Evolutionary conservation across 2,888 invertebrate genomes (phyloP).

Genomic region (Scotopteryx bipunctaria): DNA sequence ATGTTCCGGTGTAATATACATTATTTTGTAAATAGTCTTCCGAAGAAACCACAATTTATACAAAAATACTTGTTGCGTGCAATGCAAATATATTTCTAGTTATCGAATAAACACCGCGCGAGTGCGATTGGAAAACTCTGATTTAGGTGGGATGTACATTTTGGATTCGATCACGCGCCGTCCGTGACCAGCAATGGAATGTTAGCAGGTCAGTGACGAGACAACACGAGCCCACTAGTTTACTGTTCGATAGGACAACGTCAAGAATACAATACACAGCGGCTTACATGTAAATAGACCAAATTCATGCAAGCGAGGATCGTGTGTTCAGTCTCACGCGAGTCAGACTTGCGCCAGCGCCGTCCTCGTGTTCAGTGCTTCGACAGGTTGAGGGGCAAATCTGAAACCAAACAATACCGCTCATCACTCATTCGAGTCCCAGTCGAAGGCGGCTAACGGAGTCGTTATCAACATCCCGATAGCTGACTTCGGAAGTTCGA

Average conservation of each 20-base stretch:
- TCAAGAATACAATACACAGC: conserved; percentile 35
- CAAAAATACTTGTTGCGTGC: conserved; percentile 75
- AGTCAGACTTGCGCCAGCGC: conserved; percentile 54
- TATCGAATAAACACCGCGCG: conserved; percentile 53
- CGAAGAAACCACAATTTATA: conserved; percentile 70
- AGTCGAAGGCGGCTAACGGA: neutral
- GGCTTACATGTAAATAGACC: conserved; percentile 40
- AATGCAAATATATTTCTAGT: conserved; percentile 58
- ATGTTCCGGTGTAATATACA: conserved; percentile 75
- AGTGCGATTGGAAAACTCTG: conserved; percentile 55
- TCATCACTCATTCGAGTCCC: neutral
- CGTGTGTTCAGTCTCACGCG: conserved; percentile 63
- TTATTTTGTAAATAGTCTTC: conserved; percentile 76
- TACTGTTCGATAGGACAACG: conserved; percentile 48
- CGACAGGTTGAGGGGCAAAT: conserved; percentile 95
- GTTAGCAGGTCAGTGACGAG: conserved; percentile 53
- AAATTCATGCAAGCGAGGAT: conserved; percentile 48
- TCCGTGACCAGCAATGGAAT: conserved; percentile 68
- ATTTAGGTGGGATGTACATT: conserved; percentile 76
- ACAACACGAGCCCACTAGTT: conserved; percentile 52
- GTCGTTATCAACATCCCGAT: no score
- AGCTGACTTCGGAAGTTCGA: no score
- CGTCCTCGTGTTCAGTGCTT: conserved; percentile 85
- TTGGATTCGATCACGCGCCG: conserved; percentile 67
- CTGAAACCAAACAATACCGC: conserved; percentile 80